Percentiles rank a stretch among this genome's conserved stretches.
Evolutionary conservation across 2,113 vertebrate species (phyloP).

Genomic region (Pavo muticus): DNA sequence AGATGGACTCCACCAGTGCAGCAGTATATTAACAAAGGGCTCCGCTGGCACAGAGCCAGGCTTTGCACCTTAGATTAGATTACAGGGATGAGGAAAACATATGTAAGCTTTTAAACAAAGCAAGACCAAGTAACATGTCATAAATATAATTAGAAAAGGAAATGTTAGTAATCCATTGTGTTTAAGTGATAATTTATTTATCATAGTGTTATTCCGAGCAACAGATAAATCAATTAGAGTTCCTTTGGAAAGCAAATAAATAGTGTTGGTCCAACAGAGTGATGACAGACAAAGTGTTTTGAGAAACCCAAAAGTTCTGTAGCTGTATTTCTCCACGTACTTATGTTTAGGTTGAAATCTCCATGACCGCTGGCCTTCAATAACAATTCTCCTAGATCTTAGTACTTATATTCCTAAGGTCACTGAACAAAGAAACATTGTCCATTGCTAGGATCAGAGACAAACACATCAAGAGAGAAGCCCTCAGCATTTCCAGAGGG

Average conservation of each 20-base stretch:
- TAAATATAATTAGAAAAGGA: constrained; percentile 73
- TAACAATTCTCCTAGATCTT: constrained; percentile 17
- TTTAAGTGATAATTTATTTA: constrained; percentile 80
- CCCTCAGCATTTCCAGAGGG: constrained; percentile 32
- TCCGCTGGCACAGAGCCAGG: constrained; percentile 55
- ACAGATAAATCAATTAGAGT: constrained; percentile 77
- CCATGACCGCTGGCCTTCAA: neutral
- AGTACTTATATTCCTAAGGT: neutral
- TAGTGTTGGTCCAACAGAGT: constrained; percentile 24
- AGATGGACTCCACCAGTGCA: constrained; percentile 49
- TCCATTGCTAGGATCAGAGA: neutral
- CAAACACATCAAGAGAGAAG: constrained; percentile 23
- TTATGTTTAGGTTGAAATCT: neutral
- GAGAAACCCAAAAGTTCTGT: neutral
- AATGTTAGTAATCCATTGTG: constrained; percentile 40
- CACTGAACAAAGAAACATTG: constrained; percentile 22
- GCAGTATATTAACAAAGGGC: constrained; percentile 40
- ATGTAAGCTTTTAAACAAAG: constrained; percentile 63
- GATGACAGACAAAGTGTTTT: constrained; percentile 34
- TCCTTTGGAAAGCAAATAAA: constrained; percentile 34
- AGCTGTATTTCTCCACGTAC: neutral
- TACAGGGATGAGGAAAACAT: constrained; percentile 63
- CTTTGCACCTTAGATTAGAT: constrained; percentile 77
- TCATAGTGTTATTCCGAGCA: constrained; percentile 69
- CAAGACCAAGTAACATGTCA: constrained; percentile 56